phyloP scores from a whole-genome alignment of 2,888 invertebrate species.

The Amiota communis region DNA sequence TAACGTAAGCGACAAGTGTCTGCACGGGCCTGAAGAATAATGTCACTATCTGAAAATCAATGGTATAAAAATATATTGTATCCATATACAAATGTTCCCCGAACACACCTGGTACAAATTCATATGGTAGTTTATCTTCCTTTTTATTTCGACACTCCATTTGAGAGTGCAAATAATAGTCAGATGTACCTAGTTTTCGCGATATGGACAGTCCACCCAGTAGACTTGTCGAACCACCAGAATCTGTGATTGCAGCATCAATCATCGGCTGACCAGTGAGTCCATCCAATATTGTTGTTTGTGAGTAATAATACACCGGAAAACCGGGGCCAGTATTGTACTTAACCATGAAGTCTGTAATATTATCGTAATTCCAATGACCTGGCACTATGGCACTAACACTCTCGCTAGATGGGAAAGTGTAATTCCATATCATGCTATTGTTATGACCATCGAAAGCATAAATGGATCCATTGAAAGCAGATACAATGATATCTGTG shows the following conservation, averaged over 20 bases:
- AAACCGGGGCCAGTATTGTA: slow-evolving; percentile 80
- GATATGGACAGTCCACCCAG: slow-evolving; percentile 72
- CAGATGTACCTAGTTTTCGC: slow-evolving; percentile 77
- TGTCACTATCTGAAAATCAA: slow-evolving; percentile 67
- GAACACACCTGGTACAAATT: slow-evolving; percentile 72
- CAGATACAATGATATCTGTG: slow-evolving; percentile 82
- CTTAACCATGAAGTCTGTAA: slow-evolving; percentile 86
- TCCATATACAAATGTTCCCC: no score
- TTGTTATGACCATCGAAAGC: slow-evolving; percentile 83
- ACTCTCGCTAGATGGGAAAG: slow-evolving; percentile 79
- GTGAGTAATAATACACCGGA: slow-evolving; percentile 83
- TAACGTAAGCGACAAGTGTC: slow-evolving; percentile 82
- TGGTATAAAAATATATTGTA: not conserved
- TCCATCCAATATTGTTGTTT: slow-evolving; percentile 73
- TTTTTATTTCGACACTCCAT: slow-evolving; percentile 75
- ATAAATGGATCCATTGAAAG: slow-evolving; percentile 81
- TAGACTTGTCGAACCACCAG: slow-evolving; percentile 72
- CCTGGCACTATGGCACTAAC: slow-evolving; percentile 85
- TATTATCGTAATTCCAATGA: slow-evolving; percentile 83
- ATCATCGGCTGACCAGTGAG: slow-evolving; percentile 67
- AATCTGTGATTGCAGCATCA: slow-evolving; percentile 72
- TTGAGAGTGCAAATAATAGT: slow-evolving; percentile 86
- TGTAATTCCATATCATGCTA: slow-evolving; percentile 82
- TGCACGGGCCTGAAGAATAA: slow-evolving; percentile 73
- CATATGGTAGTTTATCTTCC: slow-evolving; percentile 75